Evolutionary conservation across 2,113 vertebrate species (phyloP), one percentile per base, ranked within the genome.

Genomic region (Megaleporinus macrocephalus): DNA sequence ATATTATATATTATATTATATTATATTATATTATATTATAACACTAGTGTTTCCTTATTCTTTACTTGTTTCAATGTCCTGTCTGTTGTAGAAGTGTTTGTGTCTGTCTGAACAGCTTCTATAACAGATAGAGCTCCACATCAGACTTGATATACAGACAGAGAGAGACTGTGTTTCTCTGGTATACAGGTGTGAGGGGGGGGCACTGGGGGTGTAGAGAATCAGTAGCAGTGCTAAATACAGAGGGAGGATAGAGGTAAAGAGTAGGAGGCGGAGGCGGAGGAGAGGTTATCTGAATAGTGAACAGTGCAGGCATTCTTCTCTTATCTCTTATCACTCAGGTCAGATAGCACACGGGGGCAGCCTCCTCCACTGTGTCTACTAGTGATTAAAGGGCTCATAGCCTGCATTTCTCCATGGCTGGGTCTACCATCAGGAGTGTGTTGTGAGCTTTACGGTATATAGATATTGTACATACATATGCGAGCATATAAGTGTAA

Each of bases 301-400:
- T 27, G 12, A 15, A 65, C 24, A 63, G 41, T 22, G 36, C 0
- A 4, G 16, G n/a, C 63, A n/a, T 68, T 53, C 15, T 51, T 77
- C 62, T 77, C 44, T 55, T 65, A 77, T 76, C 75, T 77, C 75
- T 77, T 24, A 53, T 15, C n/a, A 14, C 24, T 1, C 0, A 66
- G 62, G 24, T 68, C 20, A 33, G 27, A 68, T 26, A 20, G 62
- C 27, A 53, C 26, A 30, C 15, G 47, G 15, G 63, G 57, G 11
- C 9, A 44, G 41, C 41, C 41, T 44, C 5, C 9, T 4, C 53
- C 53, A 26, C n/a, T 61, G 57, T 24, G n/a, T n/a, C 53, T 57
- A 7, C 22, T 57, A 5, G 18, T 61, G 22, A 2, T 24, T 61
- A 22, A 22, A 22, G 13, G 49, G 49, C 49, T 15, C 13, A 16